A percentile compares a stretch with the other conserved stretches of the same genome.
Evolutionary conservation across 2,888 invertebrate genomes (phyloP).

Genomic region (Noctua janthina): DNA sequence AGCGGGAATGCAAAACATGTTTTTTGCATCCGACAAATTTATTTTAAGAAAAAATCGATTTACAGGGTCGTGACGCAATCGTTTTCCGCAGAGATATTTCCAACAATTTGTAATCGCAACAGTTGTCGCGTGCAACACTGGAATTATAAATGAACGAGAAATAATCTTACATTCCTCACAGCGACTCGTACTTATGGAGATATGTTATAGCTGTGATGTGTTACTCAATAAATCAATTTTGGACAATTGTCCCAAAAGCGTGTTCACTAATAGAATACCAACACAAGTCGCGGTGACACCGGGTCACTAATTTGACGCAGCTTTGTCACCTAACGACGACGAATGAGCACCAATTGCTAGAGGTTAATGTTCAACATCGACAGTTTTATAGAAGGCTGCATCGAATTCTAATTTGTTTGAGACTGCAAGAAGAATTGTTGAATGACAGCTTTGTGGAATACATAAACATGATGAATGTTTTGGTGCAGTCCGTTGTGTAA

Average conservation of each 20-base stretch:
- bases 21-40: slow-evolving; percentile 51
- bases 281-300: not conserved
- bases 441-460: slow-evolving; percentile 8
- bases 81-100: slow-evolving; percentile 47
- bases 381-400: slow-evolving; percentile 11
- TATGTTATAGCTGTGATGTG: slow-evolving; percentile 23
- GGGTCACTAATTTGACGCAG: slow-evolving; percentile 5
- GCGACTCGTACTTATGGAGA: not conserved
- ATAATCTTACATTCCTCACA: slow-evolving; percentile 31
- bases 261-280: slow-evolving; percentile 41
- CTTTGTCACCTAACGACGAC: slow-evolving; percentile 14
- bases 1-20: slow-evolving; percentile 52
- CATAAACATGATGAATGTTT: slow-evolving; percentile 8
- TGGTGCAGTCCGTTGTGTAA: slow-evolving; percentile 11
- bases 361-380: slow-evolving; percentile 7
- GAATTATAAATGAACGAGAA: slow-evolving; percentile 47
- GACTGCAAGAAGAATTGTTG: not conserved
- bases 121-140: slow-evolving; percentile 32
- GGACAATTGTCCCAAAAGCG: slow-evolving; percentile 21
- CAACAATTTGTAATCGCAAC: slow-evolving; percentile 47
- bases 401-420: slow-evolving; percentile 24
- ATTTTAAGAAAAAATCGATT: slow-evolving; percentile 49
- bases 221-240: slow-evolving; percentile 37
- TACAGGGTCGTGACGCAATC: slow-evolving; percentile 52
- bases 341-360: not conserved